Evolutionary conservation across 2,797 vertebrate species (phyloP).

Genomic region (Falco cherrug): DNA sequence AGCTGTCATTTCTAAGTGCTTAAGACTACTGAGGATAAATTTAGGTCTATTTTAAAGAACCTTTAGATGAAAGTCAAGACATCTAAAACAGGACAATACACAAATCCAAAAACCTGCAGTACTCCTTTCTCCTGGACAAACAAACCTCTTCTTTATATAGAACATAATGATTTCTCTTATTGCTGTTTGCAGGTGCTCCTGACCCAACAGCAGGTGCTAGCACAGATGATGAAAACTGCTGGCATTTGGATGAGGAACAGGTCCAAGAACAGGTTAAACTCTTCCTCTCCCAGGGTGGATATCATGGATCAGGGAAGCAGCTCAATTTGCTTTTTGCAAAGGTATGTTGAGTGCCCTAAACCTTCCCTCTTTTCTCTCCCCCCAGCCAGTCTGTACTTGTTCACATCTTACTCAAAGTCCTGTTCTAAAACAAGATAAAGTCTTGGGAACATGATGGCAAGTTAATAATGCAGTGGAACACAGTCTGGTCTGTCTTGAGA

Average conservation of each 20-base stretch:
- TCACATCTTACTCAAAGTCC: neutral
- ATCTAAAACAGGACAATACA: neutral
- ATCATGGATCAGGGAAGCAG: conserved; percentile 95
- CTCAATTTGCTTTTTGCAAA: conserved; percentile 97
- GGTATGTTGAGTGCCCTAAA: conserved; percentile 73
- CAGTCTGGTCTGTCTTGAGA: neutral
- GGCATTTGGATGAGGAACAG: conserved; percentile 97
- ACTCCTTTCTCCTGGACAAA: neutral
- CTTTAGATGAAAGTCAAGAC: neutral
- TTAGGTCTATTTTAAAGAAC: neutral
- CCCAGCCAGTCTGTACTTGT: neutral
- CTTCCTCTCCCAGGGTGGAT: conserved; percentile 94
- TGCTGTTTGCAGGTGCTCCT: conserved; percentile 85
- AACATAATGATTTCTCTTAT: neutral
- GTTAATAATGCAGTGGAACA: too few species aligned
- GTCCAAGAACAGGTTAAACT: conserved; percentile 97
- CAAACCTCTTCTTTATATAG: neutral
- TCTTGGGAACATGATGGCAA: neutral
- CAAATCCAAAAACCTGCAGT: neutral
- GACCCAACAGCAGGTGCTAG: conserved; percentile 96
- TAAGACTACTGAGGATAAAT: neutral
- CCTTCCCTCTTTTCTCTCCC: neutral
- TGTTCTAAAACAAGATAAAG: neutral
- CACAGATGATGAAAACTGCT: conserved; percentile 96
- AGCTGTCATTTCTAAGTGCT: neutral